Conservation (phyloP, 2,888 invertebrate species). For the Tenthredo distinguenda region DNA sequence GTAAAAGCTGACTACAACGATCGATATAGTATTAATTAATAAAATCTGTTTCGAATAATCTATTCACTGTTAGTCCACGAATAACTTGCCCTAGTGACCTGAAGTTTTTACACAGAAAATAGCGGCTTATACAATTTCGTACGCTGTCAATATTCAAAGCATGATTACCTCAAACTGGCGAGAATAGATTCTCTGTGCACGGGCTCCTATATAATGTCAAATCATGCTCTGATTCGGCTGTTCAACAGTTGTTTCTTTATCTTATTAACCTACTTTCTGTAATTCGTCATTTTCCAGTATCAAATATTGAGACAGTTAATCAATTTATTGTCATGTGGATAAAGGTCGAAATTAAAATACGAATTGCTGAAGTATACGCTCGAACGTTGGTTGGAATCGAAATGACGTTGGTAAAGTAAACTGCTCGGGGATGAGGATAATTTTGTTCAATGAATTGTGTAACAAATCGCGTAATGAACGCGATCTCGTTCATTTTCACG, state of each 20-base stretch:
- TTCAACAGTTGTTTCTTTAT: background rate
- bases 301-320: background rate
- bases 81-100: background rate
- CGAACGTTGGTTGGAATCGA: background rate
- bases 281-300: background rate
- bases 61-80: background rate
- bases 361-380: background rate
- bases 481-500: background rate
- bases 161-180: background rate
- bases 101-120: background rate
- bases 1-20: background rate
- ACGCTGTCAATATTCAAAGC: background rate
- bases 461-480: background rate
- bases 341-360: background rate
- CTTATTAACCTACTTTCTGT: background rate
- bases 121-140: background rate
- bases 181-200: background rate
- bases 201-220: background rate
- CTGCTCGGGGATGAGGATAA: background rate
- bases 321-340: background rate
- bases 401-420: background rate
- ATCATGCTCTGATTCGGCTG: background rate
- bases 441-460: background rate
- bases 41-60: background rate
- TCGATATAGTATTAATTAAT: background rate